Conservation (phyloP, 2,888 invertebrate species). For the Diaperis boleti region DNA sequence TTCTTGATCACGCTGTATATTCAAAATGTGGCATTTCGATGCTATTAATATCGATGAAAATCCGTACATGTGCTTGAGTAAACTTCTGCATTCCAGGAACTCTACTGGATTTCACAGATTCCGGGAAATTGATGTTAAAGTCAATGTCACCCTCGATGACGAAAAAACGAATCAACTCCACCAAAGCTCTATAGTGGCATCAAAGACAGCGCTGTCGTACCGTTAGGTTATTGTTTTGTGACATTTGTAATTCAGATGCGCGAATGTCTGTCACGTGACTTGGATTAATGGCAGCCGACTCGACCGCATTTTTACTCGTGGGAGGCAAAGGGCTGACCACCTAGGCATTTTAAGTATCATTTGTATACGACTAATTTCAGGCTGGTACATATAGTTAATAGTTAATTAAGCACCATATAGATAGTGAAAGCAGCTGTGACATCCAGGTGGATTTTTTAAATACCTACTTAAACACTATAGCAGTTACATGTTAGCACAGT, state of each 20-base stretch:
- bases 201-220: constrained; percentile 11
- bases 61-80: not conserved
- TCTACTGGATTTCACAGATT: not conserved
- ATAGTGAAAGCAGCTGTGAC: too few relatives aligned
- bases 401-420: too few relatives aligned
- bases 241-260: constrained; percentile 33
- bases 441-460: too few relatives aligned
- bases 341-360: not conserved
- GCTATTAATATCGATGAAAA: not conserved
- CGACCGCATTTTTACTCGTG: constrained; percentile 9
- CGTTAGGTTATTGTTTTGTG: constrained; percentile 33
- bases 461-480: too few relatives aligned
- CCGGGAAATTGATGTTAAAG: not conserved
- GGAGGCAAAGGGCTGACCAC: constrained; percentile 9
- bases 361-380: too few relatives aligned
- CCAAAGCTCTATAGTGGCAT: constrained; percentile 28
- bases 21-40: too few relatives aligned
- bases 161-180: constrained; percentile 16
- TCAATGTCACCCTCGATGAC: not conserved
- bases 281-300: constrained; percentile 28
- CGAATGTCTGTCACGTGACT: constrained; percentile 32
- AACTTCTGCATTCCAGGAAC: not conserved
- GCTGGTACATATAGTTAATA: too few relatives aligned
- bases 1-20: too few relatives aligned
- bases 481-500: too few relatives aligned